Evolutionary conservation across 2,888 invertebrate species (phyloP), one percentile per base, ranked within the genome.

Genomic region (Gymnocheta viridis): DNA sequence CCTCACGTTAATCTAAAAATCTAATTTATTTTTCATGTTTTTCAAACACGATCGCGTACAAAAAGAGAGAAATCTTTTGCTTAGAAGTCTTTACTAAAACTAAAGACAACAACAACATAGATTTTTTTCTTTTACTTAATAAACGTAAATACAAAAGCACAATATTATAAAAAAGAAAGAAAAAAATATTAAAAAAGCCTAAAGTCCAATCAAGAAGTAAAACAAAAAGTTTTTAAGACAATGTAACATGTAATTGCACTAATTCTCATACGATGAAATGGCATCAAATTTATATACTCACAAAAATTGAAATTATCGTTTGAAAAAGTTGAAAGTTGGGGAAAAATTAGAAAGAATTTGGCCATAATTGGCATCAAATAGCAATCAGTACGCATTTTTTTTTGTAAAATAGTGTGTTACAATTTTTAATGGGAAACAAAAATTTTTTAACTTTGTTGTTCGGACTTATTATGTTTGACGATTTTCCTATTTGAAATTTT

Each of bases 21-120:
- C 83, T 85, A 85, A 85, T 85, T 85, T 85, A 85, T 85, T 85
- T 85, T 85, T 83, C 85, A 85, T 85, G 85, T 85, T 85, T 81
- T 64, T 78, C 56, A 56, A 78, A 84, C 84, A 84, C 84, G 84
- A 84, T 84, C 81, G 81, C 74, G 19, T 58, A 70, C 10, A 74
- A 79, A 72, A 54, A 64, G 47, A 73, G 80, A 82, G 77, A 72
- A 58, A 27, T 35, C 29, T 64, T 58, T 66, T 74, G 80, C 80
- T 35, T 60, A 64, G 64, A 74, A 69, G 32, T 62, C 58, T 22
- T 38, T 17, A 22, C 74, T 38, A 14, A 35, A 70, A 82, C 72
- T 72, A 72, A 73, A 66, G 38, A 70, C 38, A 67, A n/a, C 35
- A 49, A n/a, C 35, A 64, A 38, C 47, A 72, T 17, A 22, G 44